These are phyloP conservation scores for Sarcophaga carnaria DNA, from an alignment of 2,888 invertebrate genomes.

Conservation along the genomic window DNA sequence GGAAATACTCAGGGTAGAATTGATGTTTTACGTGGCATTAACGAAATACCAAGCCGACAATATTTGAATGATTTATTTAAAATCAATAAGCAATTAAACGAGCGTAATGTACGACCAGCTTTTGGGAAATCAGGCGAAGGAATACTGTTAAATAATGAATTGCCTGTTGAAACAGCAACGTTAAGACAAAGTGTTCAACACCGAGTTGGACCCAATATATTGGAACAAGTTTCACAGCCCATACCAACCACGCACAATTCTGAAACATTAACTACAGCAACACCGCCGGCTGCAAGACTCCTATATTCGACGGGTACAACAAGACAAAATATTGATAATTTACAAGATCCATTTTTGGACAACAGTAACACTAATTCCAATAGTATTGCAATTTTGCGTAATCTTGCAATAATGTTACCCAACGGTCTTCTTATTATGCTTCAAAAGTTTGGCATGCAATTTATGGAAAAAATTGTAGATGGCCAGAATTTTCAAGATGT, in stretches of 20 bases:
- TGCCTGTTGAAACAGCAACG: slow-evolving; percentile 72
- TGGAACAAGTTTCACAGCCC: slow-evolving; percentile 73
- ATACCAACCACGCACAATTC: slow-evolving; percentile 71
- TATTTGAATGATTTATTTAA: slow-evolving; percentile 79
- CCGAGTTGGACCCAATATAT: slow-evolving; percentile 74
- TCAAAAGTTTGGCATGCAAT: slow-evolving; percentile 28
- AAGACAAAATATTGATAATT: slow-evolving; percentile 9
- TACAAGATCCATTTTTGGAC: slow-evolving; percentile 37
- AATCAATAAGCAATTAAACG: slow-evolving; percentile 75
- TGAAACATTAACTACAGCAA: background rate
- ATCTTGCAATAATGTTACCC: slow-evolving; percentile 58
- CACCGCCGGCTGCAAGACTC: slow-evolving; percentile 12
- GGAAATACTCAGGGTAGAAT: slow-evolving; percentile 74
- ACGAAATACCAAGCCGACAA: slow-evolving; percentile 77
- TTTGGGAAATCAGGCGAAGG: slow-evolving; percentile 74
- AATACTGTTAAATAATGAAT: slow-evolving; percentile 76
- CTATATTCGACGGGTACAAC: slow-evolving; percentile 17
- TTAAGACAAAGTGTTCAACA: slow-evolving; percentile 78
- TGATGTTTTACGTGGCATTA: slow-evolving; percentile 78
- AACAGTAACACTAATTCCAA: background rate
- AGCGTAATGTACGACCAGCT: slow-evolving; percentile 73
- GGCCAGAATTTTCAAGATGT: slow-evolving; percentile 70
- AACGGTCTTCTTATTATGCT: slow-evolving; percentile 52
- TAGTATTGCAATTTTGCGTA: background rate
- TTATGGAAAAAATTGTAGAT: slow-evolving; percentile 71